Evolutionary conservation across 2,113 vertebrate genomes (phyloP), one percentile per base, ranked within the genome.

Genomic region (Puntigrus tetrazona): DNA sequence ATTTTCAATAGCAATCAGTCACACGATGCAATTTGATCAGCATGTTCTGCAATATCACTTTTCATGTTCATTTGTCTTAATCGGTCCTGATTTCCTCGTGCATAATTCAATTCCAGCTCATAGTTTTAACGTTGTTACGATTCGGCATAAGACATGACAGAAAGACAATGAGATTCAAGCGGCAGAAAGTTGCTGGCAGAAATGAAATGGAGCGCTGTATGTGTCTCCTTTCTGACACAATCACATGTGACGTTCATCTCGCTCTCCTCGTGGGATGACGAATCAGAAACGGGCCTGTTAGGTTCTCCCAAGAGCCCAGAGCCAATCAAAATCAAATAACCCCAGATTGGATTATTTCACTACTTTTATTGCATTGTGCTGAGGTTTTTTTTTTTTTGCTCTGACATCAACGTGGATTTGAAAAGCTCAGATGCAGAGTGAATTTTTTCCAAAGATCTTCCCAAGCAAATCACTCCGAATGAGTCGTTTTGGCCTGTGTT

Each of bases 251-350:
- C 10, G 34, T 75, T 84, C 82, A 69, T 78, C 41, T 84, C 9
- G 29, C 73, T 84, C 57, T 63, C 73, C 31, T 67, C 29, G 10
- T n/a, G 31, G 43, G 45, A 69, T 67, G 82, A 67, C 63, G 31
- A 65, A 78, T 84, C 57, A 52, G 73, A 65, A 76, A 55, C 76
- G 1, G 16, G n/a, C n/a, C 73, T 6, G 45, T 76, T 57, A 16
- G 31, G 73, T 31, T 82, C 82, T 52, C 43, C 45, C 57, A 41
- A 27, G 75, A 63, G 50, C 41, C 59, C 55, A 76, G 29, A 73
- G 43, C 55, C 80, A 74, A 75, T 85, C 72, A 76, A 50, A 84
- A 69, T 84, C 82, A 77, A 84, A 84, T 84, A 77, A 77, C 31
- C 43, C 52, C 43, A 77, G 59, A 84, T 69, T 69, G 31, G 29